These are phyloP conservation scores for Perca fluviatilis DNA, from an alignment of 2,113 vertebrate genomes.

Conservation along the genomic window DNA sequence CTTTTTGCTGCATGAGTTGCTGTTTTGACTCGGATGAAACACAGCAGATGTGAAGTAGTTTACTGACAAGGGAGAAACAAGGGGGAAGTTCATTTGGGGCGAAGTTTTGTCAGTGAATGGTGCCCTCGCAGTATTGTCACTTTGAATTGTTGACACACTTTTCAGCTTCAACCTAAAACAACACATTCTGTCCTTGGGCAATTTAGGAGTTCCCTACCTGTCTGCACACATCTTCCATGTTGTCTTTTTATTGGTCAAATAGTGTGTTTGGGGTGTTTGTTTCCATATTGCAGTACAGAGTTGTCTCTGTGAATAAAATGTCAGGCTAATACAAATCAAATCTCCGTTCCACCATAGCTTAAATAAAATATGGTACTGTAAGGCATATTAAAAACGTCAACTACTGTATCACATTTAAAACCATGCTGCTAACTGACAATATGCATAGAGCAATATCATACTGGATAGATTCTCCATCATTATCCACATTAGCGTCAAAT, in stretches of 20 bases:
- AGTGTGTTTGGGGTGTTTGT: not conserved
- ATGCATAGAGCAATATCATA: not conserved
- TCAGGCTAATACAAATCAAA: not conserved
- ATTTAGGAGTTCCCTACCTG: constrained; percentile 14
- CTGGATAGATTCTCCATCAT: not conserved
- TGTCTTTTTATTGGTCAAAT: not conserved
- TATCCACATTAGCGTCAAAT: not conserved
- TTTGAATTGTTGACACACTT: not conserved
- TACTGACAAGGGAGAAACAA: constrained; percentile 1
- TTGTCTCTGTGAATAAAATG: not conserved
- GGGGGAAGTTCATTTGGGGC: constrained; percentile 13
- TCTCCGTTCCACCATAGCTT: not conserved
- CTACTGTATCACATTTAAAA: not conserved
- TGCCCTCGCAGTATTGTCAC: constrained; percentile 4
- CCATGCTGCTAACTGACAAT: not conserved
- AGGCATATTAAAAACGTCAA: not conserved
- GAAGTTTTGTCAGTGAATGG: not conserved
- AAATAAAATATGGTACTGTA: not conserved
- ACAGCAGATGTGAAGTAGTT: constrained; percentile 3
- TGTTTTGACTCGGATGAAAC: constrained; percentile 15
- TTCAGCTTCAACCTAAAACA: constrained; percentile 25
- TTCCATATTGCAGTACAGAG: constrained; percentile 23
- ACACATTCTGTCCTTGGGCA: not conserved
- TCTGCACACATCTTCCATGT: not conserved
- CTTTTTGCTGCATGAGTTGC: constrained; percentile 20